These are phyloP conservation scores for Andrena hattorfiana DNA, from an alignment of 2,888 invertebrate genomes.

Conservation along the genomic window DNA sequence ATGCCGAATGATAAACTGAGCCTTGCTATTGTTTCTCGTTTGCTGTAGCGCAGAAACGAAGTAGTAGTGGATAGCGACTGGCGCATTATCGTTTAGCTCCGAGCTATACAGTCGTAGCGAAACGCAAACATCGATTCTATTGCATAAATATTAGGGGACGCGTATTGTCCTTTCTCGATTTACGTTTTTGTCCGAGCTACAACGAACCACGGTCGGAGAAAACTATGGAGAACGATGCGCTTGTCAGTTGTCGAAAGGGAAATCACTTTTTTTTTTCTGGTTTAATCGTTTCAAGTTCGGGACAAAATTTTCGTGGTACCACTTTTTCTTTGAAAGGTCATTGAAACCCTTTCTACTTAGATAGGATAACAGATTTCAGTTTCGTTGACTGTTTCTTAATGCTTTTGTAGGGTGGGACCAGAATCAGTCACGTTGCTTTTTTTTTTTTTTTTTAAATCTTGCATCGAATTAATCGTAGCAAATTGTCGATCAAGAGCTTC, in stretches of 20 bases:
- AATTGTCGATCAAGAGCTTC: too few relatives aligned
- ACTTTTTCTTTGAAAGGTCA: too few relatives aligned
- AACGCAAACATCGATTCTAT: conserved; percentile 65
- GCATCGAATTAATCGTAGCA: too few relatives aligned
- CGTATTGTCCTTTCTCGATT: conserved; percentile 32
- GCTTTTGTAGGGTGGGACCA: too few relatives aligned
- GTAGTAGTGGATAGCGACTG: conserved; percentile 51
- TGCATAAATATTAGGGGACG: conserved; percentile 49
- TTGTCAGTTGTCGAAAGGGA: neutral
- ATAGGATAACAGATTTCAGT: neutral
- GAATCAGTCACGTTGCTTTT: too few relatives aligned
- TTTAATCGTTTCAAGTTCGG: conserved; percentile 6
- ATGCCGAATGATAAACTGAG: conserved; percentile 10
- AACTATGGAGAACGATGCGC: conserved; percentile 2
- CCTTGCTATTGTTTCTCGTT: conserved; percentile 50
- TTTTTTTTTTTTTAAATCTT: too few relatives aligned
- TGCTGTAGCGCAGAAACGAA: conserved; percentile 38
- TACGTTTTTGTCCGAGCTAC: conserved; percentile 42
- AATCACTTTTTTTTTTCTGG: neutral
- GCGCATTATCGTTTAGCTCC: conserved; percentile 74
- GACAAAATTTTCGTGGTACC: neutral
- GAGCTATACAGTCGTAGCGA: conserved; percentile 73
- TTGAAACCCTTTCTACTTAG: neutral
- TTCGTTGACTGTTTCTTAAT: too few relatives aligned
- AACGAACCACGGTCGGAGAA: conserved; percentile 56